These are phyloP conservation scores for Spinus olivaceus DNA, from an alignment of 2,797 vertebrate genomes.

Conservation along the genomic window DNA sequence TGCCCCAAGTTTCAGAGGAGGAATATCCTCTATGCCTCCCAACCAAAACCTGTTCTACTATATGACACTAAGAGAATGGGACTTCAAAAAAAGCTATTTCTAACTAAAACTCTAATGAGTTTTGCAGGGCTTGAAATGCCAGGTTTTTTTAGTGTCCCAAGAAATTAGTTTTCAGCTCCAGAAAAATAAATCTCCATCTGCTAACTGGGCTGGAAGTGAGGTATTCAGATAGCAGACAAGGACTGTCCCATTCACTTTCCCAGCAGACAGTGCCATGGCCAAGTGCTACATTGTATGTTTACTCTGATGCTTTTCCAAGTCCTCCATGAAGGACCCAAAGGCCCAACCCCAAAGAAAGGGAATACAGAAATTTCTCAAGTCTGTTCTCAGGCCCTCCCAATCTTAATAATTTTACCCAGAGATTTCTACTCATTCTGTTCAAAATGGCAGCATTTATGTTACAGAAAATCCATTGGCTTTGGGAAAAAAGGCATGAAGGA, in stretches of 20 bases:
- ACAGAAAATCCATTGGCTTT: background rate
- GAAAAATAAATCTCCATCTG: background rate
- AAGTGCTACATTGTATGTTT: fast-evolving
- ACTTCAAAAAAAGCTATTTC: background rate
- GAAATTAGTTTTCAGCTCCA: background rate
- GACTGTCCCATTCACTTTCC: background rate
- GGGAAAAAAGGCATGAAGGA: background rate
- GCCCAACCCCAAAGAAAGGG: background rate
- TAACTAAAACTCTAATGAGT: background rate
- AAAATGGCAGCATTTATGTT: background rate
- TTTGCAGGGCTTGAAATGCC: background rate
- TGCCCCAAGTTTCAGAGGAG: background rate
- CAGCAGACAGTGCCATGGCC: background rate
- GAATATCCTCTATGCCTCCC: background rate
- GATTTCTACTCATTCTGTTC: background rate
- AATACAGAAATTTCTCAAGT: background rate
- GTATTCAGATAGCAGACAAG: background rate
- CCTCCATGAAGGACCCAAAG: background rate
- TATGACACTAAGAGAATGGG: background rate
- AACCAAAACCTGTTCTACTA: background rate
- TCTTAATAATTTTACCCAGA: background rate
- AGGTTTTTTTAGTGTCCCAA: background rate
- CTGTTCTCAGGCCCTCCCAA: background rate
- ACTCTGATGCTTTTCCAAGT: background rate
- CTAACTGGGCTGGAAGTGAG: background rate